These are phyloP conservation scores for Oligia latruncula DNA, from an alignment of 2,888 invertebrate species.

Conservation along the genomic window DNA sequence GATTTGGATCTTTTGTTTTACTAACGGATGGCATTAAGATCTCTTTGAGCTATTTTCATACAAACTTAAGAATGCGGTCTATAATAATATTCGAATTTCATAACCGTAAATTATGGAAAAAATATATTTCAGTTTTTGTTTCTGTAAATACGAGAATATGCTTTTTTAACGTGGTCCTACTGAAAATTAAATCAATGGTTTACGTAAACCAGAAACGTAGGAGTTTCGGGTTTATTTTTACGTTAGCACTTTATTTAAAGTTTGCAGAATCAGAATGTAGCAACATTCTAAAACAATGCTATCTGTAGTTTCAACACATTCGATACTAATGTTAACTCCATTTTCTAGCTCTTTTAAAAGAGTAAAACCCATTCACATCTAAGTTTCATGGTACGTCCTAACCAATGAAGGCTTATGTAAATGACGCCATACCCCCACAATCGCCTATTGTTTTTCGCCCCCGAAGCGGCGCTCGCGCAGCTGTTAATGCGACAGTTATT, in stretches of 20 bases:
- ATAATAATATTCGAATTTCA: neutral
- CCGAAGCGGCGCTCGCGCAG: conserved; percentile 60
- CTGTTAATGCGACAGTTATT: conserved; percentile 67
- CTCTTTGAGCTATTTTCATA: conserved; percentile 22
- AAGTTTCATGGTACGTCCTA: conserved; percentile 13
- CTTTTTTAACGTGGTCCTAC: neutral
- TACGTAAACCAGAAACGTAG: neutral
- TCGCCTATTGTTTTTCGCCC: conserved; percentile 70
- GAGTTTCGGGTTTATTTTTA: neutral
- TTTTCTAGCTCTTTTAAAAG: neutral
- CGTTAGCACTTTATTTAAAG: neutral
- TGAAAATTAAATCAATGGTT: neutral
- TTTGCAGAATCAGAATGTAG: neutral
- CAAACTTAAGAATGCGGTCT: conserved; percentile 3
- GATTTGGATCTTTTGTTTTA: conserved; percentile 39
- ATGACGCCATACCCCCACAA: conserved; percentile 57
- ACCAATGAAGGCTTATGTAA: conserved; percentile 42
- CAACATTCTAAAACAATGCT: neutral
- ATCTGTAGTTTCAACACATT: neutral
- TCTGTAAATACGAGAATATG: neutral
- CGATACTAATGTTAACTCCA: neutral
- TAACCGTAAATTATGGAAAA: neutral
- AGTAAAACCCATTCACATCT: neutral
- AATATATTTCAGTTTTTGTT: neutral
- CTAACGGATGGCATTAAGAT: conserved; percentile 17